Conservation (phyloP, 2,888 invertebrate genomes). For the Bhutanitis thaidina region DNA sequence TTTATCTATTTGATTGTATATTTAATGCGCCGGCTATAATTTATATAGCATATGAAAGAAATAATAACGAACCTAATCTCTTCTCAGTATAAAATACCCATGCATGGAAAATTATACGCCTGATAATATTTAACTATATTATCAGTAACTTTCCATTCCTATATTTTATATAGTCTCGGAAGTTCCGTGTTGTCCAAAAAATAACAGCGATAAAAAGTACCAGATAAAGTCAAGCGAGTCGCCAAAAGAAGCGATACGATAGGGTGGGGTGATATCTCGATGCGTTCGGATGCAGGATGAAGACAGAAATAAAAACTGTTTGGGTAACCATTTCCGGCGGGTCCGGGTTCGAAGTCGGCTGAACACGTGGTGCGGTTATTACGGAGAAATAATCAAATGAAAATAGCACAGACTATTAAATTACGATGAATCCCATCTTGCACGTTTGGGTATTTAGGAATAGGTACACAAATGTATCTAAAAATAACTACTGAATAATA, state of each 20-base stretch:
- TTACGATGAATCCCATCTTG: conserved; percentile 37
- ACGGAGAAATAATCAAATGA: conserved; percentile 70
- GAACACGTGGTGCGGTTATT: conserved; percentile 66
- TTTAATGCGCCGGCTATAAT: not conserved
- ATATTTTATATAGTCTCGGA: too few relatives aligned
- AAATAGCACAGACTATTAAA: conserved; percentile 67
- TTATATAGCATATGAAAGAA: conserved; percentile 3
- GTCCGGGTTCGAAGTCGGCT: conserved; percentile 57
- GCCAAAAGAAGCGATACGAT: conserved; percentile 4
- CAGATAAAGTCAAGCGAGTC: not conserved
- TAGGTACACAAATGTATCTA: too few relatives aligned
- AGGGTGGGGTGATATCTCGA: conserved; percentile 18
- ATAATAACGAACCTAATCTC: too few relatives aligned
- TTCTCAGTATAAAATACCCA: too few relatives aligned
- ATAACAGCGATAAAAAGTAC: not conserved
- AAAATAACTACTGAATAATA: too few relatives aligned
- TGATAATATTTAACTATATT: too few relatives aligned
- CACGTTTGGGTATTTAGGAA: conserved; percentile 3
- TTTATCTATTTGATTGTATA: conserved; percentile 4
- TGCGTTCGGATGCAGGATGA: conserved; percentile 49
- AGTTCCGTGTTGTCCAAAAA: too few relatives aligned
- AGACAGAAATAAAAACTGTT: conserved; percentile 79
- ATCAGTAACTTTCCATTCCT: too few relatives aligned
- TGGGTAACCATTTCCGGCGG: conserved; percentile 73
- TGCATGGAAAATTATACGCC: too few relatives aligned